These are phyloP conservation scores for Agonopterix alstromeriana DNA, from an alignment of 2,888 invertebrate species.

Conservation along the genomic window DNA sequence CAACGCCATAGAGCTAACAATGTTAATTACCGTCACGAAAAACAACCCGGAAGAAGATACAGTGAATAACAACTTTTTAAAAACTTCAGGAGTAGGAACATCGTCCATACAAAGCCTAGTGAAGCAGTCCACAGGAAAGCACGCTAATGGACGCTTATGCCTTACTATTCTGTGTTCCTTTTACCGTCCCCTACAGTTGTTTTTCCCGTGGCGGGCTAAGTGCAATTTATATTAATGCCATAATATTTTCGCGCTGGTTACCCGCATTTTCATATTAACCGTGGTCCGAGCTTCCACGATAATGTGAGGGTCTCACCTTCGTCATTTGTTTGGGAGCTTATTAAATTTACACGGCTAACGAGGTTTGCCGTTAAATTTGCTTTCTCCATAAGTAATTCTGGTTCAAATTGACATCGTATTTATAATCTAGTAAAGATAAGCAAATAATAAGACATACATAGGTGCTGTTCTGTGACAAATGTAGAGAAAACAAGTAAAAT, in stretches of 20 bases:
- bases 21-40: no score
- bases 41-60: no score
- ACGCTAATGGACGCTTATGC: slow-evolving; percentile 16
- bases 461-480: no score
- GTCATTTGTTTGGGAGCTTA: slow-evolving; percentile 67
- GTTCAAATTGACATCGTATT: no score
- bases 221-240: slow-evolving; percentile 70
- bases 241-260: slow-evolving; percentile 68
- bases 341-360: slow-evolving; percentile 67
- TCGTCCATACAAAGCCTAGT: no score
- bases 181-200: slow-evolving; percentile 36
- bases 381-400: slow-evolving; percentile 28
- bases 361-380: slow-evolving; percentile 48
- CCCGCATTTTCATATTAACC: slow-evolving; percentile 69
- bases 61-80: no score
- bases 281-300: slow-evolving; percentile 53
- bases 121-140: neutral
- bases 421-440: no score
- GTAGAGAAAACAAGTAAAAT: no score
- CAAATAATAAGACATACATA: no score
- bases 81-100: no score
- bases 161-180: slow-evolving; percentile 20
- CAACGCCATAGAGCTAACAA: no score
- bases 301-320: slow-evolving; percentile 62
- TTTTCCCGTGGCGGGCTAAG: slow-evolving; percentile 53